Base-by-base conservation (phyloP, 2,888 invertebrate genomes). In the Athalia circularis region DNA sequence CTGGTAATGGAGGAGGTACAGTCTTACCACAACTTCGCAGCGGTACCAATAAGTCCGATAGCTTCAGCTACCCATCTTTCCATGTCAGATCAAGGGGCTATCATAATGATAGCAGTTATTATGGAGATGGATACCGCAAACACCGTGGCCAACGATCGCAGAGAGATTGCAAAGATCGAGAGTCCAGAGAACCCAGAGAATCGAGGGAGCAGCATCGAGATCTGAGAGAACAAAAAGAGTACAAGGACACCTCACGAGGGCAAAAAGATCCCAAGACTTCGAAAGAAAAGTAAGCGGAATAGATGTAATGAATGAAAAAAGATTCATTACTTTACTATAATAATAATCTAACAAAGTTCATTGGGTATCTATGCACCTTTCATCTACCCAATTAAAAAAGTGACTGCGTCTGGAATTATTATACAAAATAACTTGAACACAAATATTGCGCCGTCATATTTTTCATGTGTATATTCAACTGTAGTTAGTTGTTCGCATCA, bases 1-100 rank as follows among this genome's bases (percentile, higher is more conserved):
- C 82, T 0, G 84, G 83, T 7, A 80, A 75, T 43, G 48, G 83
- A 8, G 85, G 86, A 48, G 83, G 83, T 13, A 86, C 85, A 1
- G 82, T 87, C 52, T 83, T 90, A 61, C 90, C 90, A 0, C 89
- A 89, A 64, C 84, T 90, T 68, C 86, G 86, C 48, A 88, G 87
- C 57, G 85, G 85, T 13, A 86, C 83, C 57, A 81, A 77, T n/a
- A 82, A 81, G 68, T 67, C 79, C 15, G 87, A 87, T 64, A 82
- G 82, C 0, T 79, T 85, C 11, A 85, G 83, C 79, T 87, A 85
- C 67, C 84, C 88, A 3, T 80, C 84, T 9, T 86, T 86, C 74
- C 86, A 85, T 78, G 86, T 62, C 50, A 75, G 86, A 79, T 83
- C 86, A 13, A 85, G 86, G 54, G 86, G 86, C 11, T 86, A 87